phyloP scores from a whole-genome alignment of 1,140 invertebrate species.

The Hyphantria cunea region DNA sequence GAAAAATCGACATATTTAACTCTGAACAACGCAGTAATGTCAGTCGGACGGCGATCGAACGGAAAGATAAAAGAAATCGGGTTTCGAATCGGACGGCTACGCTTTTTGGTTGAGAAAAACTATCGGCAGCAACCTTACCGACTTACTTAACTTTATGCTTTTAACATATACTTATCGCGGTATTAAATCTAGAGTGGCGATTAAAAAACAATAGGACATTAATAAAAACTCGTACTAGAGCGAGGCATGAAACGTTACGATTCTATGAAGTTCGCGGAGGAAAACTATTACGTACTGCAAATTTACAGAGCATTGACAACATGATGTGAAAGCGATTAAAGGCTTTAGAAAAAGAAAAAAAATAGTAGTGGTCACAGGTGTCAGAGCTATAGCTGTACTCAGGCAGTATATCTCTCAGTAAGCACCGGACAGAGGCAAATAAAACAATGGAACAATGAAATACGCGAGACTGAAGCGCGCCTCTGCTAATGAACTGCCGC shows the following conservation, averaged over 20 bases:
- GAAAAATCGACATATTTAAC: slow-evolving; percentile 58
- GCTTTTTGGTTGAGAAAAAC: slow-evolving; percentile 60
- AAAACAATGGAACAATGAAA: slow-evolving; percentile 61
- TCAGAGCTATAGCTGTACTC: slow-evolving; percentile 28
- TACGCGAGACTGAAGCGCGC: slow-evolving; percentile 46
- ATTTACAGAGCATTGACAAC: slow-evolving; percentile 8
- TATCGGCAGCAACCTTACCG: slow-evolving; percentile 50
- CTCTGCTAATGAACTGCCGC: slow-evolving; percentile 49
- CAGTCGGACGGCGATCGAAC: slow-evolving; percentile 59
- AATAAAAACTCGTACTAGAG: slow-evolving; percentile 65
- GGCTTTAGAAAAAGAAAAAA: slow-evolving; percentile 8
- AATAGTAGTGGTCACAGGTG: slow-evolving; percentile 35
- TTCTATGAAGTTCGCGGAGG: slow-evolving; percentile 49
- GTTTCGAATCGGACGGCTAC: slow-evolving; percentile 56
- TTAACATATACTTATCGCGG: slow-evolving; percentile 71
- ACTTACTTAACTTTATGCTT: slow-evolving; percentile 61
- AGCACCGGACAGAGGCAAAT: slow-evolving; percentile 48
- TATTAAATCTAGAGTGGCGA: slow-evolving; percentile 71
- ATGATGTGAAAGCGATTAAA: slow-evolving; percentile 1
- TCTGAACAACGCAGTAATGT: slow-evolving; percentile 49
- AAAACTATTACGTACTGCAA: not conserved
- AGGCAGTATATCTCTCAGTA: slow-evolving; percentile 48
- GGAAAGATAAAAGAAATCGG: slow-evolving; percentile 58
- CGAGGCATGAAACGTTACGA: slow-evolving; percentile 64
- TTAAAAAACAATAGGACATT: slow-evolving; percentile 77